A percentile compares a stretch with the other conserved stretches of the same genome.
Evolutionary conservation across 1,140 invertebrate genomes (phyloP).

Genomic region (Caenorhabditis latens): DNA sequence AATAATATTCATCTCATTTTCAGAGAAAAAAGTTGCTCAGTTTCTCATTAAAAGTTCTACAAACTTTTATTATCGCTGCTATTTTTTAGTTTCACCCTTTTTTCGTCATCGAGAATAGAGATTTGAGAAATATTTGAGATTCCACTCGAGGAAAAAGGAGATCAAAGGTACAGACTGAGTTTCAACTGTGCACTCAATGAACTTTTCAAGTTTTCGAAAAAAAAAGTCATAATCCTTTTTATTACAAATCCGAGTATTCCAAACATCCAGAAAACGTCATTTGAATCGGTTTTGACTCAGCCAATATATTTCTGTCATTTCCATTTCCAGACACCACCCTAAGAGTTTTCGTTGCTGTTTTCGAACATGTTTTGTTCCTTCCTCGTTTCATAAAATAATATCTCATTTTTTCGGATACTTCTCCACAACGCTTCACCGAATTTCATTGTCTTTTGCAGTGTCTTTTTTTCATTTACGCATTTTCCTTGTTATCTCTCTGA

Average conservation of each 20-base stretch:
- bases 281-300: background rate
- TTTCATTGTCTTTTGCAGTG: slow-evolving; percentile 33
- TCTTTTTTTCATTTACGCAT: slow-evolving; percentile 3
- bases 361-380: background rate
- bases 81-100: background rate
- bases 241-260: too few species aligned
- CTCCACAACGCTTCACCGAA: slow-evolving; percentile 32
- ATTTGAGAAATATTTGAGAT: too few species aligned
- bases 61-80: background rate
- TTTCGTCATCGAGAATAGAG: background rate
- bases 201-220: background rate
- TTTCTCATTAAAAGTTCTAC: slow-evolving; percentile 48
- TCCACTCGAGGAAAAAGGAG: too few species aligned
- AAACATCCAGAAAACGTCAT: background rate
- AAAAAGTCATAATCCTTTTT: too few species aligned
- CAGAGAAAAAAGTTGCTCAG: background rate
- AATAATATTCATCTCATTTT: slow-evolving; percentile 34
- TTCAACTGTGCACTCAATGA: background rate
- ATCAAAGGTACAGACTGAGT: too few species aligned
- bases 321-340: background rate
- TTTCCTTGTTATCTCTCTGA: slow-evolving; percentile 45
- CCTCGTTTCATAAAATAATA: background rate
- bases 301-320: background rate
- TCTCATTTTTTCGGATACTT: background rate
- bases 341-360: background rate